Conservation (phyloP, 2,113 vertebrate genomes). For the Pangasianodon gigas region DNA sequence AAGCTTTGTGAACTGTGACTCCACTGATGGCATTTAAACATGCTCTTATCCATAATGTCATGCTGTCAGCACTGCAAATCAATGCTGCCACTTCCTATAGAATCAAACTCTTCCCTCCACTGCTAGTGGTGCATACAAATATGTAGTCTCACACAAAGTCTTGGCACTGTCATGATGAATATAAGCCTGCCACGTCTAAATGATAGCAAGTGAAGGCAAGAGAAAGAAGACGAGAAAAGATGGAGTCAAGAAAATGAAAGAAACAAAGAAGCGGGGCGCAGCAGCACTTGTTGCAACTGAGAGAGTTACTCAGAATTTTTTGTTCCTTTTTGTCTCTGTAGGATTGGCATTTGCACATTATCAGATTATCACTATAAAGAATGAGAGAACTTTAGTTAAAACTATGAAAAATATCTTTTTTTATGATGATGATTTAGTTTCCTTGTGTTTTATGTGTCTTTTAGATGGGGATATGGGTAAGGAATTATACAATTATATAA, state of each 20-base stretch:
- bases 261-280: slow-evolving; percentile 6
- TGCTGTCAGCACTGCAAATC: slow-evolving; percentile 48
- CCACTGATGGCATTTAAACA: slow-evolving; percentile 51
- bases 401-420: background rate
- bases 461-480: background rate
- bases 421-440: background rate
- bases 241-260: background rate
- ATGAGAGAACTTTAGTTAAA: background rate
- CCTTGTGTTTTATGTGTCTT: background rate
- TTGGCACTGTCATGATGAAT: slow-evolving; percentile 50
- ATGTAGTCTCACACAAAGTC: slow-evolving; percentile 18
- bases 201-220: slow-evolving; percentile 12
- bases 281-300: background rate
- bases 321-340: background rate
- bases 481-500: no score
- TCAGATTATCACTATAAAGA: background rate
- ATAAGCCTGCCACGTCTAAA: slow-evolving; percentile 38
- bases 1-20: slow-evolving; percentile 49
- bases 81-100: slow-evolving; percentile 58
- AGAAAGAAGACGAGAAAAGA: slow-evolving; percentile 12
- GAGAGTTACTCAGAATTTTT: background rate
- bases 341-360: background rate
- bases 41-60: slow-evolving; percentile 48
- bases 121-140: slow-evolving; percentile 49
- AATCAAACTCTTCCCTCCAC: slow-evolving; percentile 50